Conservation (phyloP, 2,888 invertebrate species). For the Nycteola revayana region DNA sequence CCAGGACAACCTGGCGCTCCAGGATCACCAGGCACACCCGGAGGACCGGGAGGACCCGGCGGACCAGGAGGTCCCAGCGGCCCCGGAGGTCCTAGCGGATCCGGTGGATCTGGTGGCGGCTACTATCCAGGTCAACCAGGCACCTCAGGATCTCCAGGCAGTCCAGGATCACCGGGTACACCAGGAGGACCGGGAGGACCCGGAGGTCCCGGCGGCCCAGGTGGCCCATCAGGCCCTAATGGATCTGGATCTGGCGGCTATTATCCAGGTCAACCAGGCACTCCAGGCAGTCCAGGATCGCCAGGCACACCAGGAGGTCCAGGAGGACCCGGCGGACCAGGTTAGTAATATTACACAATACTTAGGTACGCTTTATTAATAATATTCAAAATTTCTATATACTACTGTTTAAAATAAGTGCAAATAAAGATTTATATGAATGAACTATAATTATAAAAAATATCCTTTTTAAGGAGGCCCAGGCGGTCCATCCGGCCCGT, state of each 20-base stretch:
- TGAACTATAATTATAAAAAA: too few species aligned
- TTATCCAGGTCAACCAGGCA: conserved; percentile 27
- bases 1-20: conserved; percentile 24
- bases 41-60: conserved; percentile 11
- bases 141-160: conserved; percentile 38
- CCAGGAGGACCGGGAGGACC: conserved; percentile 12
- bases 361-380: too few species aligned
- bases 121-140: conserved; percentile 36
- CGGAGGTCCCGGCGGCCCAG: conserved; percentile 29
- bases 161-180: conserved; percentile 24
- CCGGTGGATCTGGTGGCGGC: conserved; percentile 8
- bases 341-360: conserved; percentile 3
- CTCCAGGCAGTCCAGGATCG: conserved; percentile 14
- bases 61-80: conserved; percentile 42
- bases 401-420: too few species aligned
- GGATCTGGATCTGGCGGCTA: conserved; percentile 19
- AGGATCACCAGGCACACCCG: conserved; percentile 32
- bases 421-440: too few species aligned
- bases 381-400: too few species aligned
- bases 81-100: conserved; percentile 1
- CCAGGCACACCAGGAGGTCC: conserved; percentile 15
- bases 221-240: conserved; percentile 20
- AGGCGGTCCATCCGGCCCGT: conserved; percentile 25
- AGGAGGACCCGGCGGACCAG: conserved; percentile 27
- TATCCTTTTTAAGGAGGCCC: too few species aligned